Evolutionary conservation across 2,113 vertebrate species (phyloP), one percentile per base, ranked within the genome.

Genomic region (Mesembrinibis cayennensis): DNA sequence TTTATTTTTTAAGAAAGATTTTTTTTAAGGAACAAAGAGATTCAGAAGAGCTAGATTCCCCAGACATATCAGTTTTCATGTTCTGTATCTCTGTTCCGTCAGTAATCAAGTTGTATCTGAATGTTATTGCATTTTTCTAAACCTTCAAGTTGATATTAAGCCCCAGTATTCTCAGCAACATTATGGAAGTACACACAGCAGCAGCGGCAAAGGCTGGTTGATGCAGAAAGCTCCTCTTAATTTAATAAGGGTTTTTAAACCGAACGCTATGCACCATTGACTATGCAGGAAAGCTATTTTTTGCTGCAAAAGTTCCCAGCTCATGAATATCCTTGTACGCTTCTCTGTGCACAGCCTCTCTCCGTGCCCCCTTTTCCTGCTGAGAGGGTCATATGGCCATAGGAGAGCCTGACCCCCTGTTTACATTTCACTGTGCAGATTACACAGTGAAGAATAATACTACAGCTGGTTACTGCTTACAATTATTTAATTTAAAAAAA

Each of bases 41-140:
- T 79, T 93, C 70, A 72, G 42, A 84, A 85, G 47, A 82, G 21
- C 76, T 83, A 42, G 61, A 87, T 92, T 97, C 95, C 84, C 85
- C 96, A 96, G 94, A 95, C 44, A 49, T 69, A 87, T 81, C 82
- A 58, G 44, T 88, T 93, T 95, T 97, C 82, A 7, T 93, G 94
- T 93, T 94, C 61, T 62, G 19, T 90, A 81, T 91, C 93, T 97
- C 89, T 96, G 85, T 94, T 97, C 85, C 15, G 55, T 96, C 94
- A 88, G 95, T 93, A 95, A 97, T 97, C 96, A 93, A 92, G 74
- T 97, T 95, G 95, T 94, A 97, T 94, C 90, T 78, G 74, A 93
- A 96, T 96, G 94, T 97, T 95, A 97, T 89, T 97, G 91, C 96
- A 93, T 97, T 98, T 97, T 97, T 97, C 93, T 95, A 93, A 95